A percentile compares a stretch with the other conserved stretches of the same genome.
These are phyloP conservation scores for Brevimyrus niger DNA, from an alignment of 2,113 vertebrate species.

Conservation along the genomic window DNA sequence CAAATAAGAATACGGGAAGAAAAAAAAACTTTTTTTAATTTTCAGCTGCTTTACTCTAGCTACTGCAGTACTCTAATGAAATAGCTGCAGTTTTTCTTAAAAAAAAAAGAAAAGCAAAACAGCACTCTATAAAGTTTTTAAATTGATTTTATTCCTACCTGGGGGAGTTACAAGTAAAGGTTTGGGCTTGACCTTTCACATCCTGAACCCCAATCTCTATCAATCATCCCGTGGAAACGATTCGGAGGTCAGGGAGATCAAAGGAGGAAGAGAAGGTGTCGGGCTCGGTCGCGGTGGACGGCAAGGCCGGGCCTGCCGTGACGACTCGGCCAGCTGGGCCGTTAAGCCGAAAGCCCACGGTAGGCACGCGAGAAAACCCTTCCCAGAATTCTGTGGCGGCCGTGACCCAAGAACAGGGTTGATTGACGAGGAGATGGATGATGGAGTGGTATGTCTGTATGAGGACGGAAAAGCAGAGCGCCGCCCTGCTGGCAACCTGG, in stretches of 20 bases:
- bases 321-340: constrained; percentile 15
- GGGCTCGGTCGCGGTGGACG: background rate
- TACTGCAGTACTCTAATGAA: background rate
- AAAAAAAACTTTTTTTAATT: background rate
- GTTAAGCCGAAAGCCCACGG: background rate
- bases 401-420: constrained; percentile 14
- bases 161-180: background rate
- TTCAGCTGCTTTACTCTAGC: background rate
- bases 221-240: constrained; percentile 21
- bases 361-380: constrained; percentile 9
- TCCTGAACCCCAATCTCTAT: constrained; percentile 23
- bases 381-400: background rate
- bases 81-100: background rate
- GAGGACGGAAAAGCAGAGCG: constrained; percentile 27
- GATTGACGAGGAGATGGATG: constrained; percentile 1
- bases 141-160: constrained; percentile 1
- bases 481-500: constrained; percentile 39
- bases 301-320: constrained; percentile 6
- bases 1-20: background rate
- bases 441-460: background rate
- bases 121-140: background rate
- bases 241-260: constrained; percentile 19
- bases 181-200: background rate
- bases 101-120: background rate
- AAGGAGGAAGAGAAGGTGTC: constrained; percentile 22